Evolutionary conservation across 2,888 invertebrate species (phyloP), one percentile per base, ranked within the genome.

Genomic region (Papilio protenor): DNA sequence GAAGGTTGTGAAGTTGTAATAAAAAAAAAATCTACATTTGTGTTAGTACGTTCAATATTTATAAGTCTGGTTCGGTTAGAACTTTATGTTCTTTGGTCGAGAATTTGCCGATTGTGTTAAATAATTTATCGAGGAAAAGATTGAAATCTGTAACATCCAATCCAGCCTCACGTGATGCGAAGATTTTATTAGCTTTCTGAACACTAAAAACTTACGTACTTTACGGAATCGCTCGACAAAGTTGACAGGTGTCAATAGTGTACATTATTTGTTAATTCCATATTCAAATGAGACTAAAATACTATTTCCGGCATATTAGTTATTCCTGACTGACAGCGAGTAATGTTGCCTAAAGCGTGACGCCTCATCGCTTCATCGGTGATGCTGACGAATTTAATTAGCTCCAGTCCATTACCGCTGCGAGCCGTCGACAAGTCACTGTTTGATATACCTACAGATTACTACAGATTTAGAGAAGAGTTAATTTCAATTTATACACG

Each of bases 301-400:
- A n/a, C 45, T 45, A 45, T 69, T 45, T 69, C n/a, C 45, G 66
- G 40, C n/a, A 69, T 69, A 69, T 69, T 69, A 69, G 40, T 66
- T 40, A 66, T 66, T 66, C 40, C 40, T 40, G 45, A 66, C 66
- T 66, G 40, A 45, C 66, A 69, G 66, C 66, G 11, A 57, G 69
- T n/a, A 72, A 49, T 59, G 71, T 77, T 73, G 49, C 49, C 72
- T 40, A 23, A 55, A 66, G 71, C 23, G 77, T 73, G 66, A 77
- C 73, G 66, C 73, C 45, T 57, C 77, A 73, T 77, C 66, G 47
- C 57, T 40, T 52, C 21, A n/a, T n/a, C 21, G 61, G 1, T n/a
- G 55, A 73, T 72, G 52, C 45, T 69, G 77, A 69, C 66, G 66
- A 73, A 77, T 77, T 77, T 73, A 73, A 77, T 77, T 77, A 77